phyloP scores from a whole-genome alignment of 2,888 invertebrate genomes.

The Drosophila anomelani region DNA sequence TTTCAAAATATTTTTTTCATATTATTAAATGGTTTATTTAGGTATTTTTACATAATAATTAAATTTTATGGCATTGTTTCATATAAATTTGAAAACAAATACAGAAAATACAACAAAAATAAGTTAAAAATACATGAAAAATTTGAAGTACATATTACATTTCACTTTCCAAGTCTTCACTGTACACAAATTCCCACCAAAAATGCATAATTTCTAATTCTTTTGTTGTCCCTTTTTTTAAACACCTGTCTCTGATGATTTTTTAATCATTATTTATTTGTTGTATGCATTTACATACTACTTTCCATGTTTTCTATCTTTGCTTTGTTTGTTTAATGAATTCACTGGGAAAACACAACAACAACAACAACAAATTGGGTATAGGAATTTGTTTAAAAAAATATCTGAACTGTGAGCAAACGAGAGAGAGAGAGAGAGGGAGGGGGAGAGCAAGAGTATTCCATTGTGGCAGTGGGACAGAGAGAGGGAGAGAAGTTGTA shows the following conservation, averaged over 20 bases:
- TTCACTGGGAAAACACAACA: conserved; percentile 24
- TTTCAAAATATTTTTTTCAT: too few species aligned
- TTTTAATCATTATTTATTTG: conserved; percentile 37
- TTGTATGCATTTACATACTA: conserved; percentile 15
- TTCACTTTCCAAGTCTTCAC: conserved; percentile 5
- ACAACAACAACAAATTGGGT: background rate
- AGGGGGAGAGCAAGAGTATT: background rate
- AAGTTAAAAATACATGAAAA: too few species aligned
- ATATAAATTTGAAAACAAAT: too few species aligned
- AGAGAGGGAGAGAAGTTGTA: conserved; percentile 67
- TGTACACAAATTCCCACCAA: conserved; percentile 17
- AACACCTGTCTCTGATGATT: conserved; percentile 32
- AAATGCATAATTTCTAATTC: conserved; percentile 13
- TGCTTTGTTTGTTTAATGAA: conserved; percentile 20
- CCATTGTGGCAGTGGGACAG: conserved; percentile 17
- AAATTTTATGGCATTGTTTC: too few species aligned
- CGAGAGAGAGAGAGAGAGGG: background rate
- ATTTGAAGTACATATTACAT: too few species aligned
- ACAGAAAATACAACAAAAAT: too few species aligned
- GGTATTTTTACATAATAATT: too few species aligned
- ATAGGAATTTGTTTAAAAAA: conserved; percentile 31
- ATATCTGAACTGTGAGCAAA: conserved; percentile 13
- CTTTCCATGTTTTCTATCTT: conserved; percentile 26
- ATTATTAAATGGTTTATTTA: too few species aligned
- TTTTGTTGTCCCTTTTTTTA: background rate